These are phyloP conservation scores for Plagodis pulveraria DNA, from an alignment of 2,888 invertebrate genomes.

Conservation along the genomic window DNA sequence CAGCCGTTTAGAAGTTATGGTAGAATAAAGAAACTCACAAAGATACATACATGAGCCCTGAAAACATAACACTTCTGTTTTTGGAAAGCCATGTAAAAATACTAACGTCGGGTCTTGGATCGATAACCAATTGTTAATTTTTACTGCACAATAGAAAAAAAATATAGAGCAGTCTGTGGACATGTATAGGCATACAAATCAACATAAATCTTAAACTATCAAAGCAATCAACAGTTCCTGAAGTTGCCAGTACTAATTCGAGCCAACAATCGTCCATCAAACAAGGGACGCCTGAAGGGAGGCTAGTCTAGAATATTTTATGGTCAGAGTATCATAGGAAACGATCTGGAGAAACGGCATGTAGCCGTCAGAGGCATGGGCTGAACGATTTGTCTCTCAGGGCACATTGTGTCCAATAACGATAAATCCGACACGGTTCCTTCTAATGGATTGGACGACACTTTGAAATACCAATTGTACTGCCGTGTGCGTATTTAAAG, in stretches of 20 bases:
- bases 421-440: conserved; percentile 40
- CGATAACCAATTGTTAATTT: too few species aligned
- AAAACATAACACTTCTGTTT: too few species aligned
- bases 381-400: conserved; percentile 59
- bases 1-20: too few species aligned
- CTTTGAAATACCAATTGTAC: conserved; percentile 19
- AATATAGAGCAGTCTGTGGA: neutral
- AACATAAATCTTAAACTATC: conserved; percentile 12
- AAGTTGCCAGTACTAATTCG: conserved; percentile 38
- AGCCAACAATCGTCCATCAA: conserved; percentile 42
- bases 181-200: neutral
- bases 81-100: too few species aligned
- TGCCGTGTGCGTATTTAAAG: neutral
- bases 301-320: conserved; percentile 52
- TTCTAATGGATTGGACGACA: conserved; percentile 39
- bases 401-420: conserved; percentile 51
- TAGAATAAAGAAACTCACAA: too few species aligned
- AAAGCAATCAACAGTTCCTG: conserved; percentile 38
- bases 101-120: too few species aligned
- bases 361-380: conserved; percentile 52
- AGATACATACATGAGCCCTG: too few species aligned
- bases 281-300: conserved; percentile 45
- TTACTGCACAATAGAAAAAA: neutral
- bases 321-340: conserved; percentile 55
- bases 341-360: conserved; percentile 63